Base-by-base conservation (phyloP, 2,113 vertebrate genomes). In the Struthidea cinerea region DNA sequence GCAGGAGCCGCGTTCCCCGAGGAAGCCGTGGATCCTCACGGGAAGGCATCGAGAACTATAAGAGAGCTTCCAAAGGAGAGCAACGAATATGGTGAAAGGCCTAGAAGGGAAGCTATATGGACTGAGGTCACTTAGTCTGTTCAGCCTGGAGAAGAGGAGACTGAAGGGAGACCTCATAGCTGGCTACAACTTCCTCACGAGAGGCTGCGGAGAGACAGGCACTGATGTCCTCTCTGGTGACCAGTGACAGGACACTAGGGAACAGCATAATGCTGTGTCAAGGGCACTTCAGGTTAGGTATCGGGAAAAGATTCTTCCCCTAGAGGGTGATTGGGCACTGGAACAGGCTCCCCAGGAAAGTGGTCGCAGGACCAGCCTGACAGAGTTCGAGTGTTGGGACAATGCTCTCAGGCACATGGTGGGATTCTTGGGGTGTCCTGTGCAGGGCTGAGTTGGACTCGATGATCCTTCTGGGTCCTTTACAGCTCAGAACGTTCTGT, bases 21-120 rank as follows among this genome's bases (percentile, higher is more conserved):
- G 59, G 41, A 7, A 37, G 63, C 59, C 21, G 21, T 11, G 80
- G n/a, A 5, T n/a, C 7, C 27, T 10, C 32, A 4, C 2, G 7
- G 73, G n/a, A 16, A 9, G 24, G 30, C 18, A 2, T 7, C 21
- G 21, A 8, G 14, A 1, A 23, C 23, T 20, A 0, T 26, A 10
- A 8, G 61, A 60, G 39, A 46, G 23, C 23, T 65, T 46, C 69
- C 53, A 9, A 21, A n/a, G 28, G 19, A 53, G 7, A 30, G 6
- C n/a, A 8, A 1, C 10, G 11, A 3, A 28, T 10, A 3, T 16
- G 56, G 30, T 17, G 65, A 35, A 63, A 59, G 28, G 61, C n/a
- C n/a, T 60, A 11, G 37, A 1, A 23, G 17, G 35, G 18, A 44
- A 52, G 28, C 32, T 19, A 0, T 33, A 10, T 3, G 19, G 33